Conservation (phyloP, 2,888 invertebrate genomes). For the Cyclophora punctaria region DNA sequence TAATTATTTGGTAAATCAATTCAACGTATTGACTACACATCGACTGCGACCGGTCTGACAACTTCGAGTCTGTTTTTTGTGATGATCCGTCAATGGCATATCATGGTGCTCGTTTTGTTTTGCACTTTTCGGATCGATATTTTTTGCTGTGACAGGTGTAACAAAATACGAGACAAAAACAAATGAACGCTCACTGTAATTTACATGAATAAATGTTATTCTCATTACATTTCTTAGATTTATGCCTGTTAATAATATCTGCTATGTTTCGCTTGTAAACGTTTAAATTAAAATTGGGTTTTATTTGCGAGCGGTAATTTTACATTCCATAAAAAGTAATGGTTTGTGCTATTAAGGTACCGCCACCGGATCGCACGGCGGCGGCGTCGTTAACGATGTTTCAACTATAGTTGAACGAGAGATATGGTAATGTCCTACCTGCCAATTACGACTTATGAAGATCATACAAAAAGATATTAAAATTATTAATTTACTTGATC, state of each 20-base stretch:
- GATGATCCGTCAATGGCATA: no score
- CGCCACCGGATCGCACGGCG: slow-evolving; percentile 17
- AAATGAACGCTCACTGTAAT: slow-evolving; percentile 19
- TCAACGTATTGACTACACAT: no score
- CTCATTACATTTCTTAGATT: slow-evolving; percentile 20
- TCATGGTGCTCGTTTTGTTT: no score
- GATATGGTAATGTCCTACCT: no score
- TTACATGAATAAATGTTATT: slow-evolving; percentile 18
- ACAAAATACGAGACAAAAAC: slow-evolving; percentile 12
- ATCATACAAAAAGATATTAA: no score
- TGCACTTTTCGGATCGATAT: neutral
- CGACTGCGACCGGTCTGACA: no score
- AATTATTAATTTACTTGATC: no score
- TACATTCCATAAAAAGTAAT: slow-evolving; percentile 39
- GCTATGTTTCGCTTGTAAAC: slow-evolving; percentile 12
- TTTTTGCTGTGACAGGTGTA: slow-evolving; percentile 12
- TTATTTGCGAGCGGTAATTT: slow-evolving; percentile 30
- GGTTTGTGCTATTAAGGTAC: slow-evolving; percentile 24
- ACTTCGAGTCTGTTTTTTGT: no score
- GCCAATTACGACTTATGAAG: no score
- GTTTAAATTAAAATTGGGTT: slow-evolving; percentile 26
- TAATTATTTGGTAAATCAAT: no score
- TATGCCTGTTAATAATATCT: slow-evolving; percentile 18
- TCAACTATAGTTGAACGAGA: no score
- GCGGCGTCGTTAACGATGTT: slow-evolving; percentile 20